Percentiles rank a stretch among this genome's conserved stretches.
Conservation (phyloP, 2,797 vertebrate genomes). For the Tenualosa ilisha region DNA sequence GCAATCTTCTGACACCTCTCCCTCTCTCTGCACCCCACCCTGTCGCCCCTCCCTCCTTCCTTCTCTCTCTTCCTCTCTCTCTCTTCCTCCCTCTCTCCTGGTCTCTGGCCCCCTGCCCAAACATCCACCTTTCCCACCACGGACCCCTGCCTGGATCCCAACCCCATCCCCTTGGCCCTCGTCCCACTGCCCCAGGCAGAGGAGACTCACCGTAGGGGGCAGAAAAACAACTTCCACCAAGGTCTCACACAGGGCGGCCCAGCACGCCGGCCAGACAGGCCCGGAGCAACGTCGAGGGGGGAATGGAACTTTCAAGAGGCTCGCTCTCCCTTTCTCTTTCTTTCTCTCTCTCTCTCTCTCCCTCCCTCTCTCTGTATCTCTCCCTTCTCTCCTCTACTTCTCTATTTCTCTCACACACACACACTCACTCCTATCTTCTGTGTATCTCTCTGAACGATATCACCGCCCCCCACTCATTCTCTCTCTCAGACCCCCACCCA, state of each 20-base stretch:
- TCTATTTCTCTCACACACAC: background rate
- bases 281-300: conserved; percentile 55
- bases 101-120: conserved; percentile 67
- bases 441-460: background rate
- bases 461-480: background rate
- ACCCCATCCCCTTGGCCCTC: conserved; percentile 69
- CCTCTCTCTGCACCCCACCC: background rate
- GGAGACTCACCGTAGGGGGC: conserved; percentile 73
- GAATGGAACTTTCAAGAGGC: conserved; percentile 49
- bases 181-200: conserved; percentile 74
- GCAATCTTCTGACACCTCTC: conserved; percentile 22
- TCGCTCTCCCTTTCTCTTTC: conserved; percentile 22
- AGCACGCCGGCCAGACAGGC: conserved; percentile 58
- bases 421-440: background rate
- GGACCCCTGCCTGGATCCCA: conserved; percentile 67
- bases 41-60: background rate
- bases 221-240: conserved; percentile 81
- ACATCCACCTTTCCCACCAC: conserved; percentile 69
- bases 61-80: conserved; percentile 24
- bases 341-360: background rate
- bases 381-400: background rate
- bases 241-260: conserved; percentile 73
- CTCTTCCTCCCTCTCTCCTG: conserved; percentile 38
- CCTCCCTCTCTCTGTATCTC: background rate
- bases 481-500: background rate